These are phyloP conservation scores for Cantharis nigra DNA, from an alignment of 2,888 invertebrate genomes.

Conservation along the genomic window DNA sequence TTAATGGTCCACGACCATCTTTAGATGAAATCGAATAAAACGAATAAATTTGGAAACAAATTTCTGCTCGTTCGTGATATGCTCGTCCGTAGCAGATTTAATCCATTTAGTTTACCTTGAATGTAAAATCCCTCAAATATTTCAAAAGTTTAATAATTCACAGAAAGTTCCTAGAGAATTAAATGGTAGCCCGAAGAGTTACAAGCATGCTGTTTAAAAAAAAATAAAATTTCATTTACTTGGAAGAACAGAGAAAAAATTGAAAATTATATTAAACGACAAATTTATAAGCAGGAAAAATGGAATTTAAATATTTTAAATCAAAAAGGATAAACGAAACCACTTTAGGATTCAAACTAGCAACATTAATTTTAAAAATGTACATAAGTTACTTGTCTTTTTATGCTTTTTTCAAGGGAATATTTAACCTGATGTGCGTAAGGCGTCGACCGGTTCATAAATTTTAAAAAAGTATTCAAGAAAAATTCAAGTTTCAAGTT, in stretches of 20 bases:
- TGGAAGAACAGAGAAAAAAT: neutral
- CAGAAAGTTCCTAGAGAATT: conserved; percentile 9
- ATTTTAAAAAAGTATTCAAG: neutral
- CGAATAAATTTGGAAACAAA: neutral
- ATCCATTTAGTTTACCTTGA: neutral
- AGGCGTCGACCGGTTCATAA: neutral
- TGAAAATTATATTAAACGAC: neutral
- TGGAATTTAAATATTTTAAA: conserved; percentile 1
- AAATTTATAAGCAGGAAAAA: neutral
- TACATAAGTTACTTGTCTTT: neutral
- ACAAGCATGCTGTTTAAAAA: conserved; percentile 15
- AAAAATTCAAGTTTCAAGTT: neutral
- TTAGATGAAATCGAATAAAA: neutral
- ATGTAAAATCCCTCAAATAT: neutral
- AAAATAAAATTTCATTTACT: conserved; percentile 17
- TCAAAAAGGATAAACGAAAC: neutral
- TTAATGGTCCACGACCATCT: neutral
- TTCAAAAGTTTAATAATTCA: conserved; percentile 3
- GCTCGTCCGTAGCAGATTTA: neutral
- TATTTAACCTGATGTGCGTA: neutral
- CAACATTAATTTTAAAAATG: neutral
- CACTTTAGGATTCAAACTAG: neutral
- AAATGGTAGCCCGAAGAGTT: conserved; percentile 22
- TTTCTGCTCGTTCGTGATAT: neutral
- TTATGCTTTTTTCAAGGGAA: neutral